These are phyloP conservation scores for Tor tambroides DNA, from an alignment of 2,113 vertebrate species.

Conservation along the genomic window DNA sequence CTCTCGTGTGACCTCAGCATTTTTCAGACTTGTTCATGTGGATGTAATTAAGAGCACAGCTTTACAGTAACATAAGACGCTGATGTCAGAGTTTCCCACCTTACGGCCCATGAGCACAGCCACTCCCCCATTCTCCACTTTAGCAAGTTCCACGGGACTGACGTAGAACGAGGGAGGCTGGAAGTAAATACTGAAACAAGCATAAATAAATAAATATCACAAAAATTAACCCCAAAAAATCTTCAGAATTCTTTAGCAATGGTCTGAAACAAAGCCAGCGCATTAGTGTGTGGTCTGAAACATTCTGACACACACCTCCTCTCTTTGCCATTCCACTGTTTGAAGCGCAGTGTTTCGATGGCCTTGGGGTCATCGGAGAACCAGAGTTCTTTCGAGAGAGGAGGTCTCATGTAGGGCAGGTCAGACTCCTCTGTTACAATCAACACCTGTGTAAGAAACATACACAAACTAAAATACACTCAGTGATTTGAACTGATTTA, in stretches of 20 bases:
- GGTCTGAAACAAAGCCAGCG: not conserved
- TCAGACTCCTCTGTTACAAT: constrained; percentile 93
- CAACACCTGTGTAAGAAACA: constrained; percentile 80
- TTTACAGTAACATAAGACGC: not conserved
- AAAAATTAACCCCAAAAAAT: not conserved
- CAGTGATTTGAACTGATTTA: too few relatives aligned
- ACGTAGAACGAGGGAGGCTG: constrained; percentile 95
- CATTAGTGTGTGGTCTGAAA: not conserved
- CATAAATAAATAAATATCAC: constrained; percentile 40
- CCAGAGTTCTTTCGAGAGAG: constrained; percentile 98
- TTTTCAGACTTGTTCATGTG: not conserved
- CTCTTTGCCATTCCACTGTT: constrained; percentile 99
- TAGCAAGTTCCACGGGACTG: constrained; percentile 80
- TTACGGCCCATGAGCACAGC: constrained; percentile 89
- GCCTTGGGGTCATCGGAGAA: constrained; percentile 91
- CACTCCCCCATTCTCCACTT: constrained; percentile 90
- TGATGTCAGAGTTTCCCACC: constrained; percentile 70
- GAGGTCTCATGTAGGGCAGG: constrained; percentile 96
- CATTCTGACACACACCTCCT: constrained; percentile 81
- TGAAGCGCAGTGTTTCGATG: constrained; percentile 89
- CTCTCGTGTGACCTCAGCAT: not conserved
- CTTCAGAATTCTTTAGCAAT: not conserved
- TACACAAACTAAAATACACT: not conserved
- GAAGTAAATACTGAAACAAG: constrained; percentile 88
- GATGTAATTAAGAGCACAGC: not conserved